phyloP scores from a whole-genome alignment of 53 echinoderm and acorn worm genomes.

The Echinarachnius parma region DNA sequence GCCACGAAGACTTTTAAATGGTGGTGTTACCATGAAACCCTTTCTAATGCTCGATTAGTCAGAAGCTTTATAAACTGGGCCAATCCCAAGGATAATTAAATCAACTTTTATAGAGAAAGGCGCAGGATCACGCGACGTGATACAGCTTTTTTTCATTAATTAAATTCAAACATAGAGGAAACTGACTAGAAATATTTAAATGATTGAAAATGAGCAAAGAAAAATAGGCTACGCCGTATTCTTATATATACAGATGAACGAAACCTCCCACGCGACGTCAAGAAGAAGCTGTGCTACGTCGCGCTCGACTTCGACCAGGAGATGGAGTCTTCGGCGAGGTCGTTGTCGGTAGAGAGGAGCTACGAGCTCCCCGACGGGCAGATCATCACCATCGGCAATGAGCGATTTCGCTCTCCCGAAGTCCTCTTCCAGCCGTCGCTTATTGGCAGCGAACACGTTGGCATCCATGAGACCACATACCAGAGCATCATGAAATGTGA shows the following conservation, averaged over 20 bases:
- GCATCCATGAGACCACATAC: constrained; percentile 89
- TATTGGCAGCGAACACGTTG: constrained; percentile 78
- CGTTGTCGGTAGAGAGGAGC: constrained; percentile 48
- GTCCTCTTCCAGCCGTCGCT: constrained; percentile 48
- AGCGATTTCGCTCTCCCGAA: constrained; percentile 57
- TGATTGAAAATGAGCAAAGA: too few species aligned
- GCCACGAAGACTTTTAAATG: too few species aligned
- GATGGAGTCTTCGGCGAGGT: constrained; percentile 57
- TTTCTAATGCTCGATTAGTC: too few species aligned
- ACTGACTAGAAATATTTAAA: too few species aligned
- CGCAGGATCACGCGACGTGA: too few species aligned
- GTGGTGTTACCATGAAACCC: too few species aligned
- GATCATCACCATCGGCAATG: constrained; percentile 66
- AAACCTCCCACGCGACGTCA: constrained; percentile 81
- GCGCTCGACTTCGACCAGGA: constrained; percentile 89
- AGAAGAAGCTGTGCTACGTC: constrained; percentile 78
- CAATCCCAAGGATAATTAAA: too few species aligned
- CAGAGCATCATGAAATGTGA: constrained; percentile 95
- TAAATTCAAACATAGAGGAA: too few species aligned
- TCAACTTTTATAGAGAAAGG: too few species aligned
- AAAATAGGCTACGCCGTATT: too few species aligned
- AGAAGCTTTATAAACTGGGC: too few species aligned
- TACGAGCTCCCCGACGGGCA: constrained; percentile 64
- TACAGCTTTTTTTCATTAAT: too few species aligned
- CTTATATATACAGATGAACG: constrained; percentile 74